These are phyloP conservation scores for Triplophysa yarkandensis DNA, from an alignment of 2,797 vertebrate genomes.

Conservation along the genomic window DNA sequence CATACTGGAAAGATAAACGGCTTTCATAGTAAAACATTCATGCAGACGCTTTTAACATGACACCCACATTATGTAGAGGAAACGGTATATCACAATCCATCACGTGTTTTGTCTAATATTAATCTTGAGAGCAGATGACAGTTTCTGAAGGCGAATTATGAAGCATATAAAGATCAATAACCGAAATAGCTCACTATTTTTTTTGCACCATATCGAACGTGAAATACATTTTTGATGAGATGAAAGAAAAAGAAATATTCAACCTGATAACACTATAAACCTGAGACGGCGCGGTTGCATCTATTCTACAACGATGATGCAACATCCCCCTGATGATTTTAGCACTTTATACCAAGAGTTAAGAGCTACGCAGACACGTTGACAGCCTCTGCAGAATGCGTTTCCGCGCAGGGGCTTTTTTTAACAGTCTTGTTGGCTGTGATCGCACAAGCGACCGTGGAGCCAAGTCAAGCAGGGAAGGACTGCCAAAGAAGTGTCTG, in stretches of 20 bases:
- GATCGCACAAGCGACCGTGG: constrained; percentile 55
- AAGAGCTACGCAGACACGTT: constrained; percentile 54
- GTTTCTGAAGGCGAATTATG: constrained; percentile 40
- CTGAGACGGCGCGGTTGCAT: background rate
- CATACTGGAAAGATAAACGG: constrained; percentile 66
- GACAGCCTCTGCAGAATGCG: constrained; percentile 62
- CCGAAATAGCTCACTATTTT: background rate
- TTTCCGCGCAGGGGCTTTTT: constrained; percentile 66
- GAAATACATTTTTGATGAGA: background rate
- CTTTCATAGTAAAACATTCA: constrained; percentile 67
- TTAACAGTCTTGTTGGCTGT: constrained; percentile 72
- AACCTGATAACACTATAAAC: background rate
- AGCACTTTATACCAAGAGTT: constrained; percentile 39
- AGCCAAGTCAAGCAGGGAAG: constrained; percentile 71
- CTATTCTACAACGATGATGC: constrained; percentile 31
- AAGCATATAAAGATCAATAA: background rate
- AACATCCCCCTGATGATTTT: constrained; percentile 36
- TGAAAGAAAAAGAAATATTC: background rate
- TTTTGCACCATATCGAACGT: background rate
- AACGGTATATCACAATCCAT: constrained; percentile 67
- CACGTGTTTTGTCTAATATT: constrained; percentile 61
- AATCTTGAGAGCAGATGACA: constrained; percentile 68
- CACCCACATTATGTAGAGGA: constrained; percentile 63
- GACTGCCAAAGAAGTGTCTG: constrained; percentile 79
- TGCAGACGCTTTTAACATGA: constrained; percentile 66